Evolutionary conservation across 2,888 invertebrate genomes (phyloP).

Genomic region (Cantharis rustica): DNA sequence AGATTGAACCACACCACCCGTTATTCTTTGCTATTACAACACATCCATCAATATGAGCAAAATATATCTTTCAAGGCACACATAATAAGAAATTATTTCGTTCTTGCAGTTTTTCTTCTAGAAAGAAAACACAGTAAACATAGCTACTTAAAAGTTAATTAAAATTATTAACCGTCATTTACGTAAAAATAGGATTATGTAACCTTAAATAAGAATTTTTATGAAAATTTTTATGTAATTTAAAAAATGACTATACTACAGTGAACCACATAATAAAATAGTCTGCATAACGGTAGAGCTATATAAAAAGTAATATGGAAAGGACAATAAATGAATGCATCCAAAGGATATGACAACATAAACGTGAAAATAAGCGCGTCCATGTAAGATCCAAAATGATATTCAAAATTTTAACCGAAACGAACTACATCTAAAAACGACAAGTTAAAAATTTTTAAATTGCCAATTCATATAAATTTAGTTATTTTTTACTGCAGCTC

Average conservation of each 20-base stretch:
- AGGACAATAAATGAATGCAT: conserved; percentile 52
- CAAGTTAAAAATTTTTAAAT: conserved; percentile 20
- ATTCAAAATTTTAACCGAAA: conserved; percentile 46
- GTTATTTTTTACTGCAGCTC: neutral
- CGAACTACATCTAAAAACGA: conserved; percentile 42
- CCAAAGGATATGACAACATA: conserved; percentile 55
- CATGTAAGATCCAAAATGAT: conserved; percentile 42
- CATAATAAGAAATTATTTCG: neutral
- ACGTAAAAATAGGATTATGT: neutral
- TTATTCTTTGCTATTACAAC: conserved; percentile 22
- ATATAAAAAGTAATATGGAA: conserved; percentile 50
- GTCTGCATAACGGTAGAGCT: conserved; percentile 41
- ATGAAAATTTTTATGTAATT: conserved; percentile 29
- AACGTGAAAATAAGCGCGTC: conserved; percentile 51
- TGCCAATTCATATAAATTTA: neutral
- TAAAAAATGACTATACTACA: conserved; percentile 29
- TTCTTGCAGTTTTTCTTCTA: neutral
- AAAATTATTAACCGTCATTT: neutral
- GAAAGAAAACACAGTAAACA: neutral
- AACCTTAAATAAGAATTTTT: conserved; percentile 16
- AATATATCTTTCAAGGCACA: neutral
- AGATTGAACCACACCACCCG: conserved; percentile 26
- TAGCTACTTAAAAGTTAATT: neutral
- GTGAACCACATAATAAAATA: conserved; percentile 21
- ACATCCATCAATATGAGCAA: conserved; percentile 14